Evolutionary conservation across 2,888 invertebrate genomes (phyloP), one percentile per base, ranked within the genome.

Genomic region (Melipona bicolor): DNA sequence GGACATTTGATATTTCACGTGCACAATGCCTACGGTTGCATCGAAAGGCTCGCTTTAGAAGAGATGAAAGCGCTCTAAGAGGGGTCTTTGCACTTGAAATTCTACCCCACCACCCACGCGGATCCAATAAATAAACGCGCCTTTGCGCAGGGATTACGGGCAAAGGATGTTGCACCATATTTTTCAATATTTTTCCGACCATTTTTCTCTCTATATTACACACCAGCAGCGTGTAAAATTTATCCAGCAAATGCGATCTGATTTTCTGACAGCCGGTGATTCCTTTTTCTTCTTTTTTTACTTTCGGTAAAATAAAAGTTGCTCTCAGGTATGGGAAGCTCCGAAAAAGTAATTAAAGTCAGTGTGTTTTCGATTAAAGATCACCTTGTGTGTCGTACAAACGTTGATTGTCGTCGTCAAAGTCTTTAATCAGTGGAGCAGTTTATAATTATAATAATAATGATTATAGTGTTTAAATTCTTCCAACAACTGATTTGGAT

Each of bases 1-100:
- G 62, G 75, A 74, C 73, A 85, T 84, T 85, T 85, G 77, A 84
- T 85, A 80, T 85, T 77, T 74, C 75, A 62, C 70, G 61, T 65
- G 76, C 43, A 59, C 77, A 54, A 77, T 69, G 36, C 61, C 65
- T 71, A 19, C 50, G 21, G 52, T 52, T 27, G 32, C 56, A 27
- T 68, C 67, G 65, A 65, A 73, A 76, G 56, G 52, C 62, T 56
- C 21, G n/a, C 15, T 64, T 50, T 73, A 77, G 64, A 56, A 64
- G 61, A 43, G 56, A 59, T 27, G 70, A 50, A 61, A 70, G 61
- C 54, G 3, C 19, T n/a, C 32, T 36, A 61, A 9, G 0, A 17
- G 13, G n/a, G 49, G 19, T 82, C 27, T 61, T 71, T 70, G 49
- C 50, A 68, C 64, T 36, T 65, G 17, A 71, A 65, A 78, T 65